Evolutionary conservation across 1,140 invertebrate genomes (phyloP).

Genomic region (Triops cancriformis): DNA sequence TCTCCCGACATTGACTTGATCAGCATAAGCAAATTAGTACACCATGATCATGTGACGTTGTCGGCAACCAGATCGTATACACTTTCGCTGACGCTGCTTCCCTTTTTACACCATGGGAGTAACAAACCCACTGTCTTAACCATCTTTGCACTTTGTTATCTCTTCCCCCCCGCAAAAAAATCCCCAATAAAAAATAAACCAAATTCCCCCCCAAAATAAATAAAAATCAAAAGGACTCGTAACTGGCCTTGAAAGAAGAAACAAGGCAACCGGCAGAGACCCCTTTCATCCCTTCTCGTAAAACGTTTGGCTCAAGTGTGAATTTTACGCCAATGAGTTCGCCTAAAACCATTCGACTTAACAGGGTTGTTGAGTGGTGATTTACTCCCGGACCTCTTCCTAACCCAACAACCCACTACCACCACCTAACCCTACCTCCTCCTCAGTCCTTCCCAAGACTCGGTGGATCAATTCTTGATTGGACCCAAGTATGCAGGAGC

Average conservation of each 20-base stretch:
- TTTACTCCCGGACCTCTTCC: not conserved
- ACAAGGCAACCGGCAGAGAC: not conserved
- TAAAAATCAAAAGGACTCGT: not conserved
- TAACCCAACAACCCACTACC: not conserved
- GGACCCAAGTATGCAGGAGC: not conserved
- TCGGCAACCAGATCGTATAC: not conserved
- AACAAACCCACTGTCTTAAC: not conserved
- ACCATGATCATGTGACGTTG: slow-evolving; percentile 9
- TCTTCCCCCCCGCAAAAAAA: not conserved
- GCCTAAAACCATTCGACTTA: not conserved
- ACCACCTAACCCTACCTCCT: not conserved
- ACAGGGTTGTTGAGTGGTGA: not conserved
- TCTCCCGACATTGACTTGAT: slow-evolving; percentile 2
- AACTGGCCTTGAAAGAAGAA: not conserved
- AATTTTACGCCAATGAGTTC: slow-evolving; percentile 5
- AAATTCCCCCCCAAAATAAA: not conserved
- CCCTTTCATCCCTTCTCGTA: not conserved
- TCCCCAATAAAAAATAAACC: not conserved
- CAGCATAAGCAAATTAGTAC: slow-evolving; percentile 11
- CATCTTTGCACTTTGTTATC: not conserved
- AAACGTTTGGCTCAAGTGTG: not conserved
- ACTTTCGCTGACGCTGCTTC: not conserved
- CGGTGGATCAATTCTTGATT: not conserved
- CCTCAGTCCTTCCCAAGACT: not conserved
- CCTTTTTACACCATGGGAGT: not conserved